Base-by-base conservation (phyloP, 2,797 vertebrate genomes). In the Enteromius viviparus region DNA sequence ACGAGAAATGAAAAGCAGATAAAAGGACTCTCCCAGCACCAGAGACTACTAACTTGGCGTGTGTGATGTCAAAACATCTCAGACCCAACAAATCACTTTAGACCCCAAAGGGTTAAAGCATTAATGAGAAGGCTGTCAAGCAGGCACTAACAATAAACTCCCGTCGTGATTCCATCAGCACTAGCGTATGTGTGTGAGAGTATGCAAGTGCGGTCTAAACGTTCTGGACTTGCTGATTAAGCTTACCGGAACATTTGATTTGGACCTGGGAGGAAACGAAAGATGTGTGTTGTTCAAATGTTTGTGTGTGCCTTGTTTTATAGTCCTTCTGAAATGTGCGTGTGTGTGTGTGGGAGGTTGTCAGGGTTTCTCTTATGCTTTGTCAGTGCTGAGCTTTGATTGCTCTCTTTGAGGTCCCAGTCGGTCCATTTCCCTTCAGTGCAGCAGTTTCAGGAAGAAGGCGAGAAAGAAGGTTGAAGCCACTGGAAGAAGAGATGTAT, bases 341-440 rank as follows among this genome's bases (percentile, higher is more conserved):
- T 72, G 15, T 81, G 29, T 72, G 15, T 81, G 77, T 37, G 76
- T 32, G 47, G 64, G 66, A 42, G 21, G 62, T 32, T 34, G 69
- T 64, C 37, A 64, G 55, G 21, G 62, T 70, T 40, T 53, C 64
- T 81, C 64, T 53, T 32, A 62, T 64, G 76, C 53, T 78, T 71
- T 78, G 82, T 78, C 40, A 51, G 64, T 45, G 26, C 40, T 51
- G 51, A 58, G 45, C 66, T 83, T 84, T 84, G 40, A 78, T 84
- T 71, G 29, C 47, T 78, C 60, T 40, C 66, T 78, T 84, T 70
- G 66, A 84, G 69, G 42, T 84, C 21, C 60, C 29, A 62, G 53
- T 72, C 6, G 26, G 29, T 49, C 23, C 68, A 42, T 74, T 64
- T 65, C 42, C 55, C 70, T 65, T 74, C 42, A 26, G 2, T 74